phyloP scores from a whole-genome alignment of 1,140 invertebrate genomes.

The Drosophila sp. region DNA sequence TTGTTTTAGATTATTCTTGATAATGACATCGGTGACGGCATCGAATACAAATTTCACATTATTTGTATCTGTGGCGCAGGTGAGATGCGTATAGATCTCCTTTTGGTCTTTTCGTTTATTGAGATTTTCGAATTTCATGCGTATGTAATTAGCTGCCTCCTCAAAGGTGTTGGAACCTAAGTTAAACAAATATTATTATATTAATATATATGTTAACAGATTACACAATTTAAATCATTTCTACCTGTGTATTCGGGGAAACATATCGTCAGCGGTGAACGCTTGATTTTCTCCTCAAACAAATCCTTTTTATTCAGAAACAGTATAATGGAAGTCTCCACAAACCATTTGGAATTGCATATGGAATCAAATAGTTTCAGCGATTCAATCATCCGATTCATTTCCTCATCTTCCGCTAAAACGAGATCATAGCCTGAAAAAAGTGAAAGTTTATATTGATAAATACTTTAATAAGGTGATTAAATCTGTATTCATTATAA shows the following conservation, averaged over 20 bases:
- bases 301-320: constrained; percentile 99
- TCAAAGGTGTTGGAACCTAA: constrained; percentile 92
- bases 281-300: constrained; percentile 96
- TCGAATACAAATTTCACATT: constrained; percentile 97
- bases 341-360: constrained; percentile 99
- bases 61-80: constrained; percentile 95
- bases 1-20: constrained; percentile 96
- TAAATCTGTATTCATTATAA: too few relatives aligned
- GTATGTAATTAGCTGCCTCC: constrained; percentile 93
- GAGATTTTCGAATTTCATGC: constrained; percentile 94
- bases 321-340: constrained; percentile 98
- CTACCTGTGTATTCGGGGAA: constrained; percentile 96
- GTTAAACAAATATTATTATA: neutral
- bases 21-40: constrained; percentile 95
- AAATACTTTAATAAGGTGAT: too few relatives aligned
- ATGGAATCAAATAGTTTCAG: constrained; percentile 98
- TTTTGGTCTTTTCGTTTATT: constrained; percentile 94
- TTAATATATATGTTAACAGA: too few relatives aligned
- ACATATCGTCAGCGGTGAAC: constrained; percentile 96
- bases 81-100: constrained; percentile 96
- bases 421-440: constrained; percentile 95
- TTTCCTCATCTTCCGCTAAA: constrained; percentile 97
- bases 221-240: neutral
- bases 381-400: constrained; percentile 96
- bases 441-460: constrained; percentile 1